Evolutionary conservation across 92 coral and sea anemone species (phyloP), one percentile per base, ranked within the genome.

Genomic region (Siderastrea siderea): DNA sequence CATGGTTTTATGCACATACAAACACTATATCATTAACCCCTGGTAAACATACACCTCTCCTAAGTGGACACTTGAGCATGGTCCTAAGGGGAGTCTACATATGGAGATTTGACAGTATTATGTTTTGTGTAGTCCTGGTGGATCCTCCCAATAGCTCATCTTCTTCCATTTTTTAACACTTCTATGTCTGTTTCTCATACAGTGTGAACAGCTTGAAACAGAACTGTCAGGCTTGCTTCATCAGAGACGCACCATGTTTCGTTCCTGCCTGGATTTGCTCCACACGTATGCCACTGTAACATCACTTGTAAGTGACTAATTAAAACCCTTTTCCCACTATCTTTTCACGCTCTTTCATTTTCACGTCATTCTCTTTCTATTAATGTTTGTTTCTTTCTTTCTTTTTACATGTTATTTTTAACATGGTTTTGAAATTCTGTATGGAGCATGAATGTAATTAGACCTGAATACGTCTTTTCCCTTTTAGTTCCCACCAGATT

Each of bases 211-310:
- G 83, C 90, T 98, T 66, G 99, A 98, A 89, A 88, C 98, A 81
- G 99, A 98, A 79, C 87, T 98, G 47, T 95, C 96, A 19, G 94
- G 96, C 52, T 86, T 96, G 83, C 91, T 98, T 55, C 98, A 98
- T 68, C 98, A 98, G 80, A 78, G 98, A 67, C 91, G 99, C 7
- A 93, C 93, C 68, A 84, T 98, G 87, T 91, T 94, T 60, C 91
- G 96, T 61, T 86, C 94, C 54, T 95, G 98, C 86, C 85, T 95
- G 86, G 99, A 98, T 75, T 88, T 96, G 52, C 82, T 98, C 45
- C 99, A 94, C 72, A 98, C 99, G 13, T 98, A 98, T 82, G 98
- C 98, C 62, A 96, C 99, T 7, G 99, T 96, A n/a, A 96, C 98
- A 62, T 94, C 99, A 49, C 95, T 88, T 81, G 96, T 93, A 71